Conservation (phyloP, 1,140 invertebrate species). For the Caenorhabditis remanei region DNA sequence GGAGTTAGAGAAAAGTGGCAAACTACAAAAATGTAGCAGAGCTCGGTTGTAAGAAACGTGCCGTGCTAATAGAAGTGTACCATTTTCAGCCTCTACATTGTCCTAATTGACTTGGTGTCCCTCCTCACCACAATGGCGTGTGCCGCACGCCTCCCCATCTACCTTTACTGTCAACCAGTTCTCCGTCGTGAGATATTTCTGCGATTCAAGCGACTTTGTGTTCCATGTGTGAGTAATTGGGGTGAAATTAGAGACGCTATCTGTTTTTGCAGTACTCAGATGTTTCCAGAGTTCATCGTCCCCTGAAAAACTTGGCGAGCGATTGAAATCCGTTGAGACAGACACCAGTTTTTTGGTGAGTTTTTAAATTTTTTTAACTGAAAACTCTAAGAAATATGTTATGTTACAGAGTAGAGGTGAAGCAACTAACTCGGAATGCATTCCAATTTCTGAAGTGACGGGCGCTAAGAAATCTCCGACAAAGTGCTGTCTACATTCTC, state of each 20-base stretch:
- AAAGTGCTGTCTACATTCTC: slow-evolving; percentile 13
- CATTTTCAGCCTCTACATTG: slow-evolving; percentile 66
- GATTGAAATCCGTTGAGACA: slow-evolving; percentile 33
- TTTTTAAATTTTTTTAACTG: not conserved
- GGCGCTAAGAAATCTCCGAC: not conserved
- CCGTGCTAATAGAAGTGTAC: too few species aligned
- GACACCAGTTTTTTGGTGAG: slow-evolving; percentile 42
- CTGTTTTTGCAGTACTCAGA: slow-evolving; percentile 6
- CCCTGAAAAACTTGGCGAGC: slow-evolving; percentile 22
- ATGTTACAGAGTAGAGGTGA: slow-evolving; percentile 18
- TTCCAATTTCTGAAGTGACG: not conserved
- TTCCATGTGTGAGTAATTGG: slow-evolving; percentile 13
- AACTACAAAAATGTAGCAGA: too few species aligned
- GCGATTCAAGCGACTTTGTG: slow-evolving; percentile 59
- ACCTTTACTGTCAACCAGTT: slow-evolving; percentile 69
- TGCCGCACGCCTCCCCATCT: slow-evolving; percentile 73
- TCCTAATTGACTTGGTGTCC: slow-evolving; percentile 72
- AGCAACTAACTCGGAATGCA: not conserved
- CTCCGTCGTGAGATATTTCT: slow-evolving; percentile 69
- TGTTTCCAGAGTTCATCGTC: slow-evolving; percentile 30
- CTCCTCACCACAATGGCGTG: slow-evolving; percentile 74
- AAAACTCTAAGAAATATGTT: not conserved
- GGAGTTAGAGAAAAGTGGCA: too few species aligned
- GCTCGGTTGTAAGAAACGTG: too few species aligned
- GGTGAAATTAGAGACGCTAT: not conserved